Base-by-base conservation (phyloP, 2,888 invertebrate species). In the Acleris cristana region DNA sequence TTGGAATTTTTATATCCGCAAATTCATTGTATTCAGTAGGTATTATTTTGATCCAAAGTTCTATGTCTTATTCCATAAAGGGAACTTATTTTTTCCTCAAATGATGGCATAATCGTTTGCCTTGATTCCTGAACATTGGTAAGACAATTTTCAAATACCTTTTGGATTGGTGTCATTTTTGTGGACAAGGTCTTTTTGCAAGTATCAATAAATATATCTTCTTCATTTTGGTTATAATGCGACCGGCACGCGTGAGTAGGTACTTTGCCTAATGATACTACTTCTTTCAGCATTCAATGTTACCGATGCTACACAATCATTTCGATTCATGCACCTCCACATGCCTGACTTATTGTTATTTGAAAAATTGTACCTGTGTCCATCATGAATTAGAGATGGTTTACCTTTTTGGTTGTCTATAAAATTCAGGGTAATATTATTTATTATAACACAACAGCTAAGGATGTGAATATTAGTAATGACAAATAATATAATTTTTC, bases 311-410 rank as follows among this genome's bases (percentile, higher is more conserved):
- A 45, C 45, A 45, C 54, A 62, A 7, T 62, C 62, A 26, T 16
- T 45, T 53, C 62, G 21, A 54, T 62, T 54, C 3, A 62, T 23
- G 45, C 62, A 62, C 54, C 62, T 53, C 62, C 62, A 62, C 53
- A 62, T 44, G 19, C 44, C 52, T 34, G 52, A 21, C 30, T 61
- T 61, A 49, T 61, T 61, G 34, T 53, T 58, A 58, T 58, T 44
- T 19, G 58, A 40, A 44, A 44, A 44, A 44, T 44, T 44, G 1
- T 44, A 44, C 16, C 44, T 44, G 44, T 44, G 44, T 14, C 44
- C 44, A 44, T 44, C 16, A 44, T 44, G 44, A 44, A 44, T 44
- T 44, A 44, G 44, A 44, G 16, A 44, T 44, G 44, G 44, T 44
- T 44, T 44, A 14, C 44, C 44, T 44, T 44, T 44, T 44, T 44